These are phyloP conservation scores for Spermophilus dauricus DNA, from an alignment of 2,113 vertebrate genomes.

Conservation along the genomic window DNA sequence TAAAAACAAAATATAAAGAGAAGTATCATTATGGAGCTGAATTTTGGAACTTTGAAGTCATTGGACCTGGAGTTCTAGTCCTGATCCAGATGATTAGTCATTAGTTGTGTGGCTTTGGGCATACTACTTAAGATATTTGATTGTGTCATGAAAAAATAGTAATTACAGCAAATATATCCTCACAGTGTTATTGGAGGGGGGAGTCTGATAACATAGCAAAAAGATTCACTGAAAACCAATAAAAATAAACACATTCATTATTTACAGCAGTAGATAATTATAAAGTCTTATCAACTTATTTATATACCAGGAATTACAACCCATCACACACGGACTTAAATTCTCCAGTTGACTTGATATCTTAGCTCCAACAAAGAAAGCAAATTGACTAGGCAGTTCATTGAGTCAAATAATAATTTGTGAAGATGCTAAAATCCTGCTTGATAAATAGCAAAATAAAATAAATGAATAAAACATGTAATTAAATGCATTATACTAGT, in stretches of 20 bases:
- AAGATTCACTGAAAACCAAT: not conserved
- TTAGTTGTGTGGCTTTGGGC: not conserved
- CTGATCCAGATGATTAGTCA: not conserved
- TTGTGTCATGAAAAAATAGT: not conserved
- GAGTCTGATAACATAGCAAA: not conserved
- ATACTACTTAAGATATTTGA: not conserved
- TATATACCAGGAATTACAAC: not conserved
- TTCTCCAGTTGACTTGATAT: conserved; percentile 45
- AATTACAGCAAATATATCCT: not conserved
- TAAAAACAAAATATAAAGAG: conserved; percentile 3
- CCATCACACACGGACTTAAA: not conserved
- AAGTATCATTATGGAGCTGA: not conserved
- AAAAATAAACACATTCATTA: not conserved
- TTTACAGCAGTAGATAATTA: not conserved
- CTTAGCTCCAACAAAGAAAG: not conserved
- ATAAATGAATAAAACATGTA: conserved; percentile 7
- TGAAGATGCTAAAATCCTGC: conserved; percentile 54
- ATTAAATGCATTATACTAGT: conserved; percentile 44
- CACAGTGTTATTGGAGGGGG: not conserved
- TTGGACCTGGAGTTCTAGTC: not conserved
- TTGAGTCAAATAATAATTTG: conserved; percentile 49
- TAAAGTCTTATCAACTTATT: not conserved
- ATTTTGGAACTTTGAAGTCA: not conserved
- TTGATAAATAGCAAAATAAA: conserved; percentile 57
- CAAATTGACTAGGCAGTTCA: conserved; percentile 33